Percentiles rank a stretch among this genome's conserved stretches.
Conservation (phyloP, 2,113 vertebrate species). For the Sakesphorus luctuosus region DNA sequence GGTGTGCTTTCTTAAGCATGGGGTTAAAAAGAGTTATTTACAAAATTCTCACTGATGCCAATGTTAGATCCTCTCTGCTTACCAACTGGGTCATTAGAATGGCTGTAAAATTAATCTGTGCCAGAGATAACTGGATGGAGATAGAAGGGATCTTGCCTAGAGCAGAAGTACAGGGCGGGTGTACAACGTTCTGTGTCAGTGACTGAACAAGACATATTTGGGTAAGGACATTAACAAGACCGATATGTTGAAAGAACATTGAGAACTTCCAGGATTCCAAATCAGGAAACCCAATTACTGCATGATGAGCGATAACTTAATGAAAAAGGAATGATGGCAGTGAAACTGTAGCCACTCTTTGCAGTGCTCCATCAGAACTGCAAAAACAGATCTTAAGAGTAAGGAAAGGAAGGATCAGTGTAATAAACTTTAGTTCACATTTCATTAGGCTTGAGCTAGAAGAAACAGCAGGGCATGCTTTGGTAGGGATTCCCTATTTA, state of each 20-base stretch:
- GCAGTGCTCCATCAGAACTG: not conserved
- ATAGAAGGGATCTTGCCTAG: not conserved
- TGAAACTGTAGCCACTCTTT: not conserved
- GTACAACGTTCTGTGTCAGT: not conserved
- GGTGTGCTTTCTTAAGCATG: not conserved
- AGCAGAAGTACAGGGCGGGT: not conserved
- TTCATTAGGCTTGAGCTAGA: not conserved
- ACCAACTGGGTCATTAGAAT: not conserved
- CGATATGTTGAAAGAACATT: not conserved
- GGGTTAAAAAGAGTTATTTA: not conserved
- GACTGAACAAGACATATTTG: not conserved
- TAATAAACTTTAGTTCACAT: not conserved
- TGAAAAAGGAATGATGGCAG: not conserved
- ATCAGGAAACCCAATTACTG: slow-evolving; percentile 19
- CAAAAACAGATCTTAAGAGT: not conserved
- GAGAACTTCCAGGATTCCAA: not conserved
- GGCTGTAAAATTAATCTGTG: not conserved
- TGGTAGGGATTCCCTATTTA: not conserved
- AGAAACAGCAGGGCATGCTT: not conserved
- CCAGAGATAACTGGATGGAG: not conserved
- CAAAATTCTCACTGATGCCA: not conserved
- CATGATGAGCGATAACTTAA: not conserved
- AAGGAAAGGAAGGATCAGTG: not conserved
- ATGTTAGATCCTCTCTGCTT: not conserved
- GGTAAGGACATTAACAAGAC: not conserved